These are phyloP conservation scores for Spondyliosoma cantharus DNA, from an alignment of 2,797 vertebrate genomes.

Conservation along the genomic window DNA sequence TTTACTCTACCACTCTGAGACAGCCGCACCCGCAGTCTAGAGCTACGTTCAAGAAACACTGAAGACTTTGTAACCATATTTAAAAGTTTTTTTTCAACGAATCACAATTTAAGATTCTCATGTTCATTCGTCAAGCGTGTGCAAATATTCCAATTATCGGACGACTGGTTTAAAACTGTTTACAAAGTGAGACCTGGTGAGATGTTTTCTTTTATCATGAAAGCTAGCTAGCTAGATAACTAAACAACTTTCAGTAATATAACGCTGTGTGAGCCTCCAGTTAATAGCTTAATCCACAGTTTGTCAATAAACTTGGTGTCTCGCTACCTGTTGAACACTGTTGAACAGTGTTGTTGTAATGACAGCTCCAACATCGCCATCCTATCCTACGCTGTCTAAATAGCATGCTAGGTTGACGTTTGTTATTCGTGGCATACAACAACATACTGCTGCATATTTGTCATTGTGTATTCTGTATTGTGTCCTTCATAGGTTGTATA, in stretches of 20 bases:
- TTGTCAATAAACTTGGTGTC: not conserved
- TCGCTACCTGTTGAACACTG: not conserved
- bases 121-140: not conserved
- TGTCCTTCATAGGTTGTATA: not conserved
- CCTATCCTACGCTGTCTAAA: not conserved
- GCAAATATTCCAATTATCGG: not conserved
- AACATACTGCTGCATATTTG: too few relatives aligned
- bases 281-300: accelerated
- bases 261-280: not conserved
- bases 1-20: too few relatives aligned
- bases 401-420: constrained; percentile 11
- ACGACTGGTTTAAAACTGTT: constrained; percentile 14
- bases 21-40: too few relatives aligned
- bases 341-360: not conserved
- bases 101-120: accelerated
- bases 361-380: not conserved
- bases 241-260: not conserved
- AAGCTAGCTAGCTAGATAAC: constrained; percentile 49
- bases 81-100: not conserved
- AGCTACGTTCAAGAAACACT: not conserved
- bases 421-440: not conserved
- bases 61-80: not conserved
- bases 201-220: constrained; percentile 50
- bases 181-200: constrained; percentile 60
- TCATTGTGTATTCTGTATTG: not conserved